These are phyloP conservation scores for Danio kyathit DNA, from an alignment of 2,797 vertebrate species.

Conservation along the genomic window DNA sequence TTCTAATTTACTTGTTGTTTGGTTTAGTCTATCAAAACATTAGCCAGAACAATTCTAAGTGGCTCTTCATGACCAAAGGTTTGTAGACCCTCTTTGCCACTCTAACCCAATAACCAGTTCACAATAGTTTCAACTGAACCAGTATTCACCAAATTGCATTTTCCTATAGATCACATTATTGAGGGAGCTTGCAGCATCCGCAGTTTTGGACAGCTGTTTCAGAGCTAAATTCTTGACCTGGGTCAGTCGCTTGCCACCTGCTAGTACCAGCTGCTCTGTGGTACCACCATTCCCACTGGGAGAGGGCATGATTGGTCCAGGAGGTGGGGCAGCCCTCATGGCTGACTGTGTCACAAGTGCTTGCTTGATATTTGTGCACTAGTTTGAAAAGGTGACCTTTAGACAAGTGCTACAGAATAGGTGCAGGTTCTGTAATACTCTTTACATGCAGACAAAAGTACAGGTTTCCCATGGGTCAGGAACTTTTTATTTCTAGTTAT, in stretches of 20 bases:
- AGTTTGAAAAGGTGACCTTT: slow-evolving; percentile 60
- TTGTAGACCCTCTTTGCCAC: no score
- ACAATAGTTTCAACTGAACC: neutral
- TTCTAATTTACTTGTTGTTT: no score
- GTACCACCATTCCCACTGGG: slow-evolving; percentile 40
- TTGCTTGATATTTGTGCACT: slow-evolving; percentile 48
- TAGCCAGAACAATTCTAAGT: no score
- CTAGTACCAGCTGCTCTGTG: slow-evolving; percentile 58
- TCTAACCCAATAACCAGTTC: neutral
- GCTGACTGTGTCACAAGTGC: slow-evolving; percentile 46
- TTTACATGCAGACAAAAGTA: neutral
- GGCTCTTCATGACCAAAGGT: no score
- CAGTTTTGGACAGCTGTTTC: slow-evolving; percentile 63
- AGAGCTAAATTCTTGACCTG: slow-evolving; percentile 39
- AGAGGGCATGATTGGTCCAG: slow-evolving; percentile 31
- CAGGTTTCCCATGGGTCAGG: no score
- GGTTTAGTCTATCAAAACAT: no score
- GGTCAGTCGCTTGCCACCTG: slow-evolving; percentile 51
- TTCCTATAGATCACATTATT: slow-evolving; percentile 13
- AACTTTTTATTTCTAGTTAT: no score
- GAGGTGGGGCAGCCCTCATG: slow-evolving; percentile 18
- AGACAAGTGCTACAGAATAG: slow-evolving; percentile 5
- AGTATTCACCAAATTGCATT: slow-evolving; percentile 5
- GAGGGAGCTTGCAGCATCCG: slow-evolving; percentile 31
- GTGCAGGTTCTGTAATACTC: neutral